A percentile compares a stretch with the other conserved stretches of the same genome.
Conservation (phyloP, 1,140 invertebrate genomes). For the Musca domestica region DNA sequence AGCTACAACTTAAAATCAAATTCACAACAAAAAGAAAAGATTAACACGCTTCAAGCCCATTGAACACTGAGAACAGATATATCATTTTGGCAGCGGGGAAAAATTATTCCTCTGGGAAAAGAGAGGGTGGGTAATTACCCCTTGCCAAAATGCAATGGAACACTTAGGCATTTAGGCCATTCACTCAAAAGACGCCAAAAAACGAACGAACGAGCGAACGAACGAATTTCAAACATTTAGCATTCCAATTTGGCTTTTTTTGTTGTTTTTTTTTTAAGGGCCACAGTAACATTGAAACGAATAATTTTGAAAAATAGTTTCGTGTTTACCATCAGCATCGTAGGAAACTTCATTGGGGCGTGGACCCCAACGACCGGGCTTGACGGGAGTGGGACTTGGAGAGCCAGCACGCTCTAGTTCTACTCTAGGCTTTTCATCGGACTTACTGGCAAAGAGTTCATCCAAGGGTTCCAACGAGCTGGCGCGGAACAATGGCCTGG, state of each 20-base stretch:
- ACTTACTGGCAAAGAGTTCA: conserved; percentile 59
- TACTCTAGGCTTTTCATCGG: conserved; percentile 36
- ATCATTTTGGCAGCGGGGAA: neutral
- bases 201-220: neutral
- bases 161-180: too few relatives aligned
- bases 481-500: conserved; percentile 51
- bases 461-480: conserved; percentile 54
- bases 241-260: neutral
- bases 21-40: neutral
- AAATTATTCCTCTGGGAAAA: neutral
- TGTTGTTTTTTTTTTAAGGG: too few relatives aligned
- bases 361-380: conserved; percentile 64
- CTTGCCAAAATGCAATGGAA: too few relatives aligned
- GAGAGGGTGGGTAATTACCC: too few relatives aligned
- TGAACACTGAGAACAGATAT: too few relatives aligned
- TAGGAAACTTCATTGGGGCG: conserved; percentile 65
- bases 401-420: conserved; percentile 58
- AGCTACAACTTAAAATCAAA: neutral
- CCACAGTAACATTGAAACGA: neutral
- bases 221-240: neutral
- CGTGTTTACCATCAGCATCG: conserved; percentile 64
- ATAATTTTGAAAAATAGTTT: conserved; percentile 39
- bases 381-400: conserved; percentile 64
- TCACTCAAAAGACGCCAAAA: neutral
- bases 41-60: neutral